Conservation (phyloP, 2,113 vertebrate species). For the Chroicocephalus ridibundus region DNA sequence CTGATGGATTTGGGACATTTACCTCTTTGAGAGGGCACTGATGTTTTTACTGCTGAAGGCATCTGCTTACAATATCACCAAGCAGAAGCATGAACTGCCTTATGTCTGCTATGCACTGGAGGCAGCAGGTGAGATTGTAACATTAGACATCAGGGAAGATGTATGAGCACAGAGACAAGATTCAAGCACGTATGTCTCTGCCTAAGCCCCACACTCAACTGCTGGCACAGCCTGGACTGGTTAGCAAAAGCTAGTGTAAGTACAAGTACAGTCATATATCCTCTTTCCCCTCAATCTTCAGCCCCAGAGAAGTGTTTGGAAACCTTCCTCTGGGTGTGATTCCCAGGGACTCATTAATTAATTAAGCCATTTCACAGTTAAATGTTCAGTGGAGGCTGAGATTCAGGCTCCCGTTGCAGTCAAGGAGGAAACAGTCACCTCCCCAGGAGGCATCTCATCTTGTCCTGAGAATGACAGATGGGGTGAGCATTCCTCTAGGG, state of each 20-base stretch:
- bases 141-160: not conserved
- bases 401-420: not conserved
- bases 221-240: not conserved
- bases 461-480: not conserved
- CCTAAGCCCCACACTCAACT: not conserved
- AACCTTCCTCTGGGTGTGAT: not conserved
- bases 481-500: not conserved
- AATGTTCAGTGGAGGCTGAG: not conserved
- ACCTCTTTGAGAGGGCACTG: not conserved
- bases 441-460: not conserved
- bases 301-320: not conserved
- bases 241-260: not conserved
- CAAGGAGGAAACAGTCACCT: not conserved
- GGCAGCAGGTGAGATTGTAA: not conserved
- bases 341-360: not conserved
- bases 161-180: not conserved
- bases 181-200: fast-evolving
- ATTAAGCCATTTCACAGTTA: not conserved
- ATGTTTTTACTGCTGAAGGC: not conserved
- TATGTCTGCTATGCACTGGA: not conserved
- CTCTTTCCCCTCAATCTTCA: not conserved
- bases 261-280: not conserved
- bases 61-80: not conserved
- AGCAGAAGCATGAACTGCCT: not conserved
- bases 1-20: not conserved